Conservation (phyloP, 2,113 vertebrate genomes). For the Asarcornis scutulata region DNA sequence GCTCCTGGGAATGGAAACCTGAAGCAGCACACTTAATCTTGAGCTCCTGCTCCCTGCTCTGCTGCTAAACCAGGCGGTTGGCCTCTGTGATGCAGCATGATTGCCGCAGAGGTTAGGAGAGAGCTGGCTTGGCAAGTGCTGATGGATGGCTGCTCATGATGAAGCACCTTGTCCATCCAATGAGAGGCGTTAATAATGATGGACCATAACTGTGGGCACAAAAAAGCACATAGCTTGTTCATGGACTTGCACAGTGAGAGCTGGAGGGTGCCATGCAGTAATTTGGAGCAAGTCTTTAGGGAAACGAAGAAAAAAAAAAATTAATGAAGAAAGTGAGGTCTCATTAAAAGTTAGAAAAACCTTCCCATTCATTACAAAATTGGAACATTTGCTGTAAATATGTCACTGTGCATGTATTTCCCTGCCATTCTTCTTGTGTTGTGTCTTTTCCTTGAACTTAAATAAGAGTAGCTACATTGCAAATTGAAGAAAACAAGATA, state of each 20-base stretch:
- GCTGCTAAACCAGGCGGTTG: slow-evolving; percentile 95
- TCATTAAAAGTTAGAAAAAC: background rate
- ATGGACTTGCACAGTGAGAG: slow-evolving; percentile 36
- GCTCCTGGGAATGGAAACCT: slow-evolving; percentile 94
- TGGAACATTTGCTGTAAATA: background rate
- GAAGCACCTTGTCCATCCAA: slow-evolving; percentile 88
- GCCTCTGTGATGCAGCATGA: slow-evolving; percentile 97
- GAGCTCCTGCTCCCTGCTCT: slow-evolving; percentile 92
- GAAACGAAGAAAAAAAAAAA: background rate
- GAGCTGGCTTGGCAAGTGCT: slow-evolving; percentile 84
- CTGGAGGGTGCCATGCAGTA: background rate
- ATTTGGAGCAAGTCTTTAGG: background rate
- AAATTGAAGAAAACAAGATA: background rate
- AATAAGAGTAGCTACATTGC: background rate
- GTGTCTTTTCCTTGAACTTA: background rate
- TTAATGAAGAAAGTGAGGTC: background rate
- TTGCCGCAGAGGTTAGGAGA: slow-evolving; percentile 97
- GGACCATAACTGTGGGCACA: slow-evolving; percentile 85
- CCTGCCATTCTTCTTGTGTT: background rate
- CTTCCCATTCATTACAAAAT: background rate
- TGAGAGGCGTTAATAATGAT: slow-evolving; percentile 94
- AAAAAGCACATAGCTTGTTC: slow-evolving; percentile 65
- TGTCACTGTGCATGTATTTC: rapidly evolving
- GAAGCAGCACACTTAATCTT: slow-evolving; percentile 96
- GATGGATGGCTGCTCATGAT: slow-evolving; percentile 94